Percentiles rank a stretch among this genome's conserved stretches.
These are phyloP conservation scores for Lucilia cuprina DNA, from an alignment of 1,140 invertebrate species.

Conservation along the genomic window DNA sequence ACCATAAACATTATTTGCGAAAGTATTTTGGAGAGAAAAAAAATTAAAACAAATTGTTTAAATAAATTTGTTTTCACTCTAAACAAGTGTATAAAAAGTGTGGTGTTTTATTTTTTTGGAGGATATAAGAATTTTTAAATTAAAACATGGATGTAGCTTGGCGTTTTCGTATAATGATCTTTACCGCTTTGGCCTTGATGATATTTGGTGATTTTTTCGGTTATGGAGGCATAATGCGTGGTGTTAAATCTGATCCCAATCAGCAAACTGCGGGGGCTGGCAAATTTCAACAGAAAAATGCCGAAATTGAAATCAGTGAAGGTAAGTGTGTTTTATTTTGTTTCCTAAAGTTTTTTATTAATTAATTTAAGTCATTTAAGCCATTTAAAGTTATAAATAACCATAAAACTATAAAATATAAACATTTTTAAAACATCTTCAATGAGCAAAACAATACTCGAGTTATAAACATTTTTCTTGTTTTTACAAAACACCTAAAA, in stretches of 20 bases:
- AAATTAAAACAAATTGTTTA: background rate
- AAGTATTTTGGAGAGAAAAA: background rate
- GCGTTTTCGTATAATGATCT: constrained; percentile 59
- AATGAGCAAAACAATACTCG: too few species aligned
- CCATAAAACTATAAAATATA: too few species aligned
- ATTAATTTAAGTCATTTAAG: background rate
- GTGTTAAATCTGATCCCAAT: constrained; percentile 53
- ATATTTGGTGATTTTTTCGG: constrained; percentile 58
- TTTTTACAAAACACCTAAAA: too few species aligned
- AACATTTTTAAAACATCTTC: too few species aligned
- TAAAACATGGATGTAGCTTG: constrained; percentile 55
- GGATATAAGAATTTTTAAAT: background rate
- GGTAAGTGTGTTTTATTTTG: constrained; percentile 48
- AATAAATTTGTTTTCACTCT: constrained; percentile 2
- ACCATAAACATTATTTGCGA: background rate
- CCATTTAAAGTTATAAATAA: background rate
- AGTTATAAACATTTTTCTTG: too few species aligned
- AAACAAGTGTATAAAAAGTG: constrained; percentile 10
- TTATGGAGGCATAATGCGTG: constrained; percentile 51
- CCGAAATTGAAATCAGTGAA: constrained; percentile 61
- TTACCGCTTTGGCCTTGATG: constrained; percentile 53
- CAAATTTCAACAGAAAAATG: constrained; percentile 59
- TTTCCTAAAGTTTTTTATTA: background rate
- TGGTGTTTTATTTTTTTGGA: background rate
- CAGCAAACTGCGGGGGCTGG: constrained; percentile 46